Evolutionary conservation across 2,797 vertebrate genomes (phyloP).

Genomic region (Enteromius argenteus): DNA sequence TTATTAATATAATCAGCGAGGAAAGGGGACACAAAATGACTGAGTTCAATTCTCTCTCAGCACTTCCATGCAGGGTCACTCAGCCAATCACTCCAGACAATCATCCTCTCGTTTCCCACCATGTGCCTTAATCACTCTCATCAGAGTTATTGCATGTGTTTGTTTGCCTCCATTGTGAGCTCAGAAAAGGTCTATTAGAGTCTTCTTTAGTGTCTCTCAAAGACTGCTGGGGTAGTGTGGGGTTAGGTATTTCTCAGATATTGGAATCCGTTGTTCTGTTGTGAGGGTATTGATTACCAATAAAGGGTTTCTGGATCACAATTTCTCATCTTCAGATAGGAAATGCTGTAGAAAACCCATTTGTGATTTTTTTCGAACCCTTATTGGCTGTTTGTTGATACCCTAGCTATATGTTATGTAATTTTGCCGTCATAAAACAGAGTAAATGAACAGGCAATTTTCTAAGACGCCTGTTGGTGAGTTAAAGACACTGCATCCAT

Average conservation of each 20-base stretch:
- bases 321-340: conserved; percentile 45
- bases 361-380: conserved; percentile 23
- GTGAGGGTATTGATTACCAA: conserved; percentile 59
- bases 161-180: conserved; percentile 65
- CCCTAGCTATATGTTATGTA: not conserved
- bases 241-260: conserved; percentile 45
- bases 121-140: conserved; percentile 76
- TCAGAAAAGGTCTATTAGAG: conserved; percentile 55
- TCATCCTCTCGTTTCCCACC: conserved; percentile 74
- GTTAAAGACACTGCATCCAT: not conserved
- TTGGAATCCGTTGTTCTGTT: conserved; percentile 48
- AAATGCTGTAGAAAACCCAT: conserved; percentile 31
- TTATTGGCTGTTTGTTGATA: not conserved
- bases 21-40: conserved; percentile 75
- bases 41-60: conserved; percentile 68
- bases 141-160: conserved; percentile 72
- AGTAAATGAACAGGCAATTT: not conserved
- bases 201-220: conserved; percentile 34
- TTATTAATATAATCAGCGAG: conserved; percentile 80
- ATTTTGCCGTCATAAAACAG: not conserved
- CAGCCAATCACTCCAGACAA: conserved; percentile 73
- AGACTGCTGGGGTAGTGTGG: conserved; percentile 41
- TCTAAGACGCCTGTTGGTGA: not conserved
- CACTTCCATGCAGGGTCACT: conserved; percentile 76
- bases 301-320: conserved; percentile 43